phyloP scores from a whole-genome alignment of 2,797 vertebrate genomes.

The Spinus olivaceus region DNA sequence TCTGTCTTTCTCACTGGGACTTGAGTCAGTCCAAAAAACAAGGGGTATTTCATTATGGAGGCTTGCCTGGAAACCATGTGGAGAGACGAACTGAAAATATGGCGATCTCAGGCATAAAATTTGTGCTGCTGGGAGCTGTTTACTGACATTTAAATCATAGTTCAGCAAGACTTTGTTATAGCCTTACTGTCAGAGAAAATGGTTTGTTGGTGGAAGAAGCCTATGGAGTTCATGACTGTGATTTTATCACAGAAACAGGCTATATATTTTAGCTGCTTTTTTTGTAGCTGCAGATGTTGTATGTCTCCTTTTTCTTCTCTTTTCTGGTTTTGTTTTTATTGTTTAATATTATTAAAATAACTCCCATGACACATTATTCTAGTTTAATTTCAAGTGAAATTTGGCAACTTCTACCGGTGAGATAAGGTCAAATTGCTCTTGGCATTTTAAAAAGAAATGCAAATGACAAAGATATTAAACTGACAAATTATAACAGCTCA shows the following conservation, averaged over 20 bases:
- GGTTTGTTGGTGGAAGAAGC: background rate
- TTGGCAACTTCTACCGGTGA: slow-evolving; percentile 8
- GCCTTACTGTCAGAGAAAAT: background rate
- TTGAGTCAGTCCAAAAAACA: background rate
- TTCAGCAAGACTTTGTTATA: background rate
- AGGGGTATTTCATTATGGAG: background rate
- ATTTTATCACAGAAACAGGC: background rate
- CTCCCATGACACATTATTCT: background rate
- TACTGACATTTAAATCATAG: background rate
- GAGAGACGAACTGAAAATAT: background rate
- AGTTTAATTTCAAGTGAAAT: slow-evolving; percentile 51
- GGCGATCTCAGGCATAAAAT: background rate
- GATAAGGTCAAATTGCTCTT: slow-evolving; percentile 38
- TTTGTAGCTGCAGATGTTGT: background rate
- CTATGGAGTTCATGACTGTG: background rate
- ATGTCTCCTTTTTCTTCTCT: background rate
- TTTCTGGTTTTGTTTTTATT: slow-evolving; percentile 22
- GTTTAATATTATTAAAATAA: slow-evolving; percentile 38
- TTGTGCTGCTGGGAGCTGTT: background rate
- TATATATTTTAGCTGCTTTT: background rate
- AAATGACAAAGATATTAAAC: slow-evolving; percentile 7
- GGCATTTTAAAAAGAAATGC: slow-evolving; percentile 53
- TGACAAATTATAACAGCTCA: background rate
- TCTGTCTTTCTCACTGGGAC: slow-evolving; percentile 26
- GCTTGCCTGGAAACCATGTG: background rate